phyloP scores from a whole-genome alignment of 1,140 invertebrate genomes.

The Schlechtendalia chinensis region DNA sequence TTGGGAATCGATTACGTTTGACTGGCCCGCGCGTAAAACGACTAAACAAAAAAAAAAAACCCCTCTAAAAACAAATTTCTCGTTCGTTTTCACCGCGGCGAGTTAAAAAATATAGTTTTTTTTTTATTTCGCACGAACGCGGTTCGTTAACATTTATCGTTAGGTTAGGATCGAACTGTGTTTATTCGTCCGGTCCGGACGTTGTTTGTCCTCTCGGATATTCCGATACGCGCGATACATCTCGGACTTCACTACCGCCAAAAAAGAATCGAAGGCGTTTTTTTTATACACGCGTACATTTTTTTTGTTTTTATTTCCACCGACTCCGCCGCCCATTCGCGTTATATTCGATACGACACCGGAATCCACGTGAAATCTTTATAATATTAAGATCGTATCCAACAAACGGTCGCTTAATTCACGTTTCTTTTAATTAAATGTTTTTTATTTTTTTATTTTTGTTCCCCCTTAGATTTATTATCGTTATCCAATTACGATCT shows the following conservation, averaged over 20 bases:
- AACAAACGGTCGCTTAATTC: conserved; percentile 3
- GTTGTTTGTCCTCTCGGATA: conserved; percentile 7
- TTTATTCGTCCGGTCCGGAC: too few species aligned
- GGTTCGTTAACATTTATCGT: neutral
- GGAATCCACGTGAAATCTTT: conserved; percentile 11
- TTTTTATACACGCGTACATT: too few species aligned
- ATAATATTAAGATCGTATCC: conserved; percentile 44
- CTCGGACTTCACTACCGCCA: neutral
- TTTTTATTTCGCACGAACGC: neutral
- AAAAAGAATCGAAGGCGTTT: conserved; percentile 36
- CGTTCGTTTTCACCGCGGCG: too few species aligned
- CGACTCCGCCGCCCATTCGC: conserved; percentile 38
- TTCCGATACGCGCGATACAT: neutral
- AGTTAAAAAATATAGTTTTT: too few species aligned
- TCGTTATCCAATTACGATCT: conserved; percentile 42
- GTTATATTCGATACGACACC: conserved; percentile 43
- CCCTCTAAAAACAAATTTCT: too few species aligned
- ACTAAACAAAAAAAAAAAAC: too few species aligned
- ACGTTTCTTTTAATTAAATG: conserved; percentile 46
- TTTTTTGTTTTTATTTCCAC: neutral
- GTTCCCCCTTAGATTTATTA: neutral
- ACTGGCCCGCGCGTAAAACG: too few species aligned
- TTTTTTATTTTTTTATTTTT: conserved; percentile 42
- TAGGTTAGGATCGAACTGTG: too few species aligned
- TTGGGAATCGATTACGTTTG: too few species aligned